Evolutionary conservation across 2,888 invertebrate genomes (phyloP), one percentile per base, ranked within the genome.

Genomic region (Horisme vitalbata): DNA sequence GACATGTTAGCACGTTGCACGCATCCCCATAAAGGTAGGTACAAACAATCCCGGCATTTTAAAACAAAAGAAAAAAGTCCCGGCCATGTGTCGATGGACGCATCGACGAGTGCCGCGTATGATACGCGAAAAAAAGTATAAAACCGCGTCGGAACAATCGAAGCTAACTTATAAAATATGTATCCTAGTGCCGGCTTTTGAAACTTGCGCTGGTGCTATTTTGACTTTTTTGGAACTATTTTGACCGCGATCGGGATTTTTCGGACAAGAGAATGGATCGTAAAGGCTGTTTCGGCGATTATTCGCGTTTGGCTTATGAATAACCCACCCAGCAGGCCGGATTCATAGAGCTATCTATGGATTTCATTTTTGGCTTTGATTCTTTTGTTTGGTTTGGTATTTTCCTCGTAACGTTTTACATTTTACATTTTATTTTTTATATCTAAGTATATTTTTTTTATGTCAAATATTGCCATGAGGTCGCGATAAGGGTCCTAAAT

Each of bases 91-190:
- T 80, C 84, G 81, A 84, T 82, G 71, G 74, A 73, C 73, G 75
- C 75, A 83, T 83, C 77, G 85, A 77, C 77, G 84, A 76, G 73
- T 71, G 75, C 71, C 69, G 75, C 69, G 75, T 73, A 77, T 80
- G 81, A 83, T 83, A 78, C 73, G 71, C 53, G 64, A 53, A 63
- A 60, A 78, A 76, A 71, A 76, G 74, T 21, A 67, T 54, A 61
- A 74, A 76, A 79, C 79, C 80, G 63, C 78, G 65, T 73, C 79
- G 81, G 88, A 86, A 89, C 88, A 89, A 88, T 88, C 88, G 89
- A 88, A 88, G 83, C 78, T 78, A 78, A 82, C 80, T 85, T 87
- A 88, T 89, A 86, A 89, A 89, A 89, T 87, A 89, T 89, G 86
- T 79, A 89, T 80, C 68, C 75, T 68, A 71, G 61, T 60, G 71